Conservation (phyloP, 2,113 vertebrate genomes). For the Sander lucioperca region DNA sequence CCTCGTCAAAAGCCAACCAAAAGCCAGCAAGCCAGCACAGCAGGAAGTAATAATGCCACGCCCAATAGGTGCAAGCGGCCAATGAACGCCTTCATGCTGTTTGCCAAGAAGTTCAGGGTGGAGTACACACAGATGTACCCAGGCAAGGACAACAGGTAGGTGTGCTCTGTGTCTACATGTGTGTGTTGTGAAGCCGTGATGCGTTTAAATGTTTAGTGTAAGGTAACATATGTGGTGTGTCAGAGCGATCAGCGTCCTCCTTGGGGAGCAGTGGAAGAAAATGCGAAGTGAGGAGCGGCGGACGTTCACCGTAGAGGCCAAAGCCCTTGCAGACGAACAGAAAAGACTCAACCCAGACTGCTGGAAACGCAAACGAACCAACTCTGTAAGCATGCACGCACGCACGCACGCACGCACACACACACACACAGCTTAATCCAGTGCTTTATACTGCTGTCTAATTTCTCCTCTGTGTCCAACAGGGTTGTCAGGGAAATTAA, state of each 20-base stretch:
- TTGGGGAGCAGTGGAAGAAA: constrained; percentile 98
- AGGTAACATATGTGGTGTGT: not conserved
- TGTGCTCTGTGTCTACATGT: not conserved
- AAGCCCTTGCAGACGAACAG: constrained; percentile 97
- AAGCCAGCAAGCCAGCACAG: constrained; percentile 81
- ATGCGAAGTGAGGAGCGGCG: constrained; percentile 96
- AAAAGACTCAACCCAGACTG: constrained; percentile 98
- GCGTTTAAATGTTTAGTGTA: not conserved
- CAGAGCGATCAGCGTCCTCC: constrained; percentile 99
- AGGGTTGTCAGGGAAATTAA: constrained; percentile 89
- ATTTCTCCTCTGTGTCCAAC: constrained; percentile 52
- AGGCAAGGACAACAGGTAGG: constrained; percentile 98
- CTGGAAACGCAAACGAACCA: constrained; percentile 99
- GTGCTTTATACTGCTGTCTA: constrained; percentile 6
- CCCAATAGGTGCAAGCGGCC: constrained; percentile 97
- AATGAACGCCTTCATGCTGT: constrained; percentile 99
- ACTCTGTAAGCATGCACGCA: constrained; percentile 86
- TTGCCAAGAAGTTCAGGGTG: constrained; percentile 98
- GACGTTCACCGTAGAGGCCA: constrained; percentile 95
- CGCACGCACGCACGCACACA: not conserved
- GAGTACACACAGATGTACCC: constrained; percentile 99
- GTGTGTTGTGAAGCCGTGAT: not conserved
- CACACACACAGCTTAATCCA: not conserved
- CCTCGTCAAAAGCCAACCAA: constrained; percentile 84
- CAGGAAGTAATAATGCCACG: constrained; percentile 87